Evolutionary conservation across 2,113 vertebrate genomes (phyloP).

Genomic region (Alectura lathami): DNA sequence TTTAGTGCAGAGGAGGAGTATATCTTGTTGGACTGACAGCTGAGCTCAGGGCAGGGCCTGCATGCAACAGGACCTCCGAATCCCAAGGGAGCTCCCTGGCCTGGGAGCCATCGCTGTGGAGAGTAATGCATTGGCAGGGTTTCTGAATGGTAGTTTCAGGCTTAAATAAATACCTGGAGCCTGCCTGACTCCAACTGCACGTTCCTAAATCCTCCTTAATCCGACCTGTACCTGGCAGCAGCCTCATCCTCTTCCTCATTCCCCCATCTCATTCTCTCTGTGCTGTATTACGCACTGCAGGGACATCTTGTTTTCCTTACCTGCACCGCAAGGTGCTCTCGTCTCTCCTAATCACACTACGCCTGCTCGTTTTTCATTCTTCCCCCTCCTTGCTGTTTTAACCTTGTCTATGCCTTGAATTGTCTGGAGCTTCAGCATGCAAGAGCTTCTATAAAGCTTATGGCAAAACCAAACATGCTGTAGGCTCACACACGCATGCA

Average conservation of each 20-base stretch:
- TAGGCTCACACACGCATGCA: background rate
- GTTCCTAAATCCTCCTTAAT: background rate
- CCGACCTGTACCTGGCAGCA: background rate
- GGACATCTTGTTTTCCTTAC: background rate
- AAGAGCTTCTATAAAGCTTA: background rate
- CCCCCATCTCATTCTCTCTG: background rate
- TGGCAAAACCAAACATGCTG: background rate
- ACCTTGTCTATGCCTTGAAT: background rate
- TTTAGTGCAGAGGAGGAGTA: background rate
- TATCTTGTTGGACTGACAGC: background rate
- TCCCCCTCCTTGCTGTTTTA: background rate
- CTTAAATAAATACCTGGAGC: background rate
- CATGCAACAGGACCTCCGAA: fast-evolving
- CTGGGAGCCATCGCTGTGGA: background rate
- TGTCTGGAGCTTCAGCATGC: background rate
- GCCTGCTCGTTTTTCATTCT: background rate
- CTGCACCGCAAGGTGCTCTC: background rate
- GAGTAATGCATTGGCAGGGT: background rate
- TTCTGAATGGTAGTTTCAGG: background rate
- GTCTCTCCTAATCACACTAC: background rate
- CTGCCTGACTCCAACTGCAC: background rate
- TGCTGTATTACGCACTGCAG: background rate
- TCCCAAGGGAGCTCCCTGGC: background rate
- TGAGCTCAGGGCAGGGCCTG: background rate
- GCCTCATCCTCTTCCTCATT: background rate